A percentile compares a stretch with the other conserved stretches of the same genome.
Conservation (phyloP, 2,888 invertebrate genomes). For the Melieria omissa region DNA sequence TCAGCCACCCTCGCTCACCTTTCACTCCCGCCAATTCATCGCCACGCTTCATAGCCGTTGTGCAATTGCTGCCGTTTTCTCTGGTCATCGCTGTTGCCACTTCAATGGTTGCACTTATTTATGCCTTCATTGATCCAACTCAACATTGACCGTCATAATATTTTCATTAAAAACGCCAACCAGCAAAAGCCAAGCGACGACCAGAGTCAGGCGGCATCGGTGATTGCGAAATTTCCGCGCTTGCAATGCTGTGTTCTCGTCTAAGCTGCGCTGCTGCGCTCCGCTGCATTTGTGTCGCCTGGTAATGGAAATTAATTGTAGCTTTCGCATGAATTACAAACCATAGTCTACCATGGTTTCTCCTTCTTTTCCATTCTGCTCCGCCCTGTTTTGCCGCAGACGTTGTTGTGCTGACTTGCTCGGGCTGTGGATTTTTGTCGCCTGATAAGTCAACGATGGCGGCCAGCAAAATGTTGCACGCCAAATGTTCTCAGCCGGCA, state of each 20-base stretch:
- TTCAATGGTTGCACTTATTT: slow-evolving; percentile 17
- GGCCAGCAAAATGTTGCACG: too few species aligned
- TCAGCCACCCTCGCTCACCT: too few species aligned
- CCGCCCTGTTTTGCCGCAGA: too few species aligned
- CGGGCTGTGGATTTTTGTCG: slow-evolving; percentile 19
- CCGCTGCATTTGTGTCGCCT: neutral
- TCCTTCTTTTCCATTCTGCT: neutral
- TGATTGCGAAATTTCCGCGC: neutral
- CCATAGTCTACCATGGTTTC: slow-evolving; percentile 15
- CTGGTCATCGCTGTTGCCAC: too few species aligned
- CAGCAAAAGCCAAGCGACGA: slow-evolving; percentile 12
- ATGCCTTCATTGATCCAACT: slow-evolving; percentile 51
- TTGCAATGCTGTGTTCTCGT: neutral
- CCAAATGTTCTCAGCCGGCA: too few species aligned
- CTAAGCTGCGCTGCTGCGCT: neutral
- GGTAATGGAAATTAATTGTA: slow-evolving; percentile 26
- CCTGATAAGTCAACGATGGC: slow-evolving; percentile 3
- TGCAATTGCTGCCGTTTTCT: too few species aligned
- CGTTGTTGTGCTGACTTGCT: neutral
- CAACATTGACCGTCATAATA: slow-evolving; percentile 56
- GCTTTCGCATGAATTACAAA: slow-evolving; percentile 3
- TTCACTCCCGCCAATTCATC: slow-evolving; percentile 22
- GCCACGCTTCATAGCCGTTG: slow-evolving; percentile 7
- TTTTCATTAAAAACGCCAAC: slow-evolving; percentile 23
- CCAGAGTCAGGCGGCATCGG: neutral